A percentile compares a stretch with the other conserved stretches of the same genome.
Conservation (phyloP, 2,888 invertebrate species). For the Apodemia duryi region DNA sequence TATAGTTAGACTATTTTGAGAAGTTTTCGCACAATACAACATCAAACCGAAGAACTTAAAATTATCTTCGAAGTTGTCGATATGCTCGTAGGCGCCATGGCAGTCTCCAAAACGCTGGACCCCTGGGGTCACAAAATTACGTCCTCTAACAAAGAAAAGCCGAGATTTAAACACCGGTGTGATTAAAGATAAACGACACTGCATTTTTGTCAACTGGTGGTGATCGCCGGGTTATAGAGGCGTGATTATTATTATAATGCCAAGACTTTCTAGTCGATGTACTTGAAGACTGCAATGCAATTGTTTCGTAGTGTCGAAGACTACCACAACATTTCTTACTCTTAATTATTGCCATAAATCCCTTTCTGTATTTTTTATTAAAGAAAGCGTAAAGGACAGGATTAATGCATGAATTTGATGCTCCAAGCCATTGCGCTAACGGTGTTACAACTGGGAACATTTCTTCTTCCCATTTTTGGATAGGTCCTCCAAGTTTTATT, state of each 20-base stretch:
- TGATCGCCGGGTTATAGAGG: conserved; percentile 78
- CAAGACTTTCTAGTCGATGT: conserved; percentile 92
- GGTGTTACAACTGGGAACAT: conserved; percentile 90
- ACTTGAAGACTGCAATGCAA: conserved; percentile 91
- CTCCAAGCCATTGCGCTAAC: conserved; percentile 94
- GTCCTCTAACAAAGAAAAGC: conserved; percentile 31
- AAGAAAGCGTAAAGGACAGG: conserved; percentile 96
- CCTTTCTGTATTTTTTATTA: conserved; percentile 94
- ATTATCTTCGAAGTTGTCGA: conserved; percentile 54
- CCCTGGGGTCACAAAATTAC: conserved; percentile 43
- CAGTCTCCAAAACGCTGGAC: conserved; percentile 35
- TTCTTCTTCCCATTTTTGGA: conserved; percentile 88
- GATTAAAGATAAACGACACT: conserved; percentile 82
- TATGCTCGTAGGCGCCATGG: conserved; percentile 51
- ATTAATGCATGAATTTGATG: conserved; percentile 97
- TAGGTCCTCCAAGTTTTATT: conserved; percentile 88
- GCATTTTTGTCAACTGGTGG: conserved; percentile 73
- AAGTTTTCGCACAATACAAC: conserved; percentile 54
- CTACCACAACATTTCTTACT: conserved; percentile 92
- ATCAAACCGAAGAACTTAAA: conserved; percentile 61
- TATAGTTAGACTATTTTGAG: conserved; percentile 5
- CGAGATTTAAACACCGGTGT: conserved; percentile 83
- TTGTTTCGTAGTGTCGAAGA: conserved; percentile 91
- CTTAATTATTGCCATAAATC: conserved; percentile 92
- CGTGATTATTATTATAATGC: conserved; percentile 86